Percentiles rank a stretch among this genome's conserved stretches.
These are phyloP conservation scores for Drosophila rufa DNA, from an alignment of 1,140 invertebrate species.

Conservation along the genomic window DNA sequence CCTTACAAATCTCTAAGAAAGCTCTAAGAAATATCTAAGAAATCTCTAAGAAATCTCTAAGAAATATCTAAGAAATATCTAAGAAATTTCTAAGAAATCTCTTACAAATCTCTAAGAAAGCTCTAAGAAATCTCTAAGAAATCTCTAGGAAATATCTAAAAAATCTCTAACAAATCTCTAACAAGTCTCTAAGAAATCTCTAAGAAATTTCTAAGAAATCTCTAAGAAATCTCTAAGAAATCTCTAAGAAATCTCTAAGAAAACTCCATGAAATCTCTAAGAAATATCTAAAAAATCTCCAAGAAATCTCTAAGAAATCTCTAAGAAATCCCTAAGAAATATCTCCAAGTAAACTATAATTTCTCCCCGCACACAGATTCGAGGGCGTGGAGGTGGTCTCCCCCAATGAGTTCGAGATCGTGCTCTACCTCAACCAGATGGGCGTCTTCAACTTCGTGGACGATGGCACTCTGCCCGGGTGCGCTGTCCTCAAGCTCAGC, in stretches of 20 bases:
- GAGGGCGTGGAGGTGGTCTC: constrained; percentile 95
- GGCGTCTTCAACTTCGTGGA: constrained; percentile 99
- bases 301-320: not conserved
- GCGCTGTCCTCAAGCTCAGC: constrained; percentile 97
- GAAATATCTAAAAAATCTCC: no score
- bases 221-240: not conserved
- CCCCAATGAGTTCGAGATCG: constrained; percentile 96
- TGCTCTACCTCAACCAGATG: constrained; percentile 98
- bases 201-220: no score
- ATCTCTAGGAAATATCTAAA: no score
- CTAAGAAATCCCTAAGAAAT: not conserved
- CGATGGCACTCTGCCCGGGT: constrained; percentile 97
- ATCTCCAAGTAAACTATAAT: not conserved
- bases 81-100: not conserved
- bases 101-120: no score
- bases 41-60: no score
- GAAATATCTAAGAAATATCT: no score
- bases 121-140: no score
- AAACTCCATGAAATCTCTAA: no score
- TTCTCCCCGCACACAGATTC: constrained; percentile 86
- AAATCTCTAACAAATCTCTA: no score
- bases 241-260: not conserved
- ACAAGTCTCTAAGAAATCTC: no score
- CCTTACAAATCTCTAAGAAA: not conserved
- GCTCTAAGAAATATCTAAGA: not conserved